A percentile compares a stretch with the other conserved stretches of the same genome.
These are phyloP conservation scores for Zeuzera pyrina DNA, from an alignment of 2,888 invertebrate genomes.

Conservation along the genomic window DNA sequence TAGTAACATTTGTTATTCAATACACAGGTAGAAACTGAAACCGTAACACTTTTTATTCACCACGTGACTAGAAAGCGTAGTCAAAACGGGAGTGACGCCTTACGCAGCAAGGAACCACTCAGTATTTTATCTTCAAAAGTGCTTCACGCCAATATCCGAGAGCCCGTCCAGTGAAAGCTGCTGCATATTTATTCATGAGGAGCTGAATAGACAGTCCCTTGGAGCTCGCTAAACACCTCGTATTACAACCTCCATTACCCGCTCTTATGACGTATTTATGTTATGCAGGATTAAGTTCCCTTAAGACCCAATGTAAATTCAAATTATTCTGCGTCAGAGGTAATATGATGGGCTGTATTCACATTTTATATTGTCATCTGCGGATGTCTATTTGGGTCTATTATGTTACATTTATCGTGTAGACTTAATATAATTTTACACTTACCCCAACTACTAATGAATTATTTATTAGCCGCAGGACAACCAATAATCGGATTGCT, in stretches of 20 bases:
- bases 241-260: slow-evolving; percentile 31
- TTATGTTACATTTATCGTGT: no score
- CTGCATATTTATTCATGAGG: slow-evolving; percentile 40
- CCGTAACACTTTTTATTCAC: slow-evolving; percentile 50
- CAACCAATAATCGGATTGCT: no score
- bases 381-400: no score
- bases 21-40: slow-evolving; percentile 35
- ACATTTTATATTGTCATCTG: neutral
- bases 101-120: slow-evolving; percentile 7
- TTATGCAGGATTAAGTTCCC: slow-evolving; percentile 26
- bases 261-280: slow-evolving; percentile 35
- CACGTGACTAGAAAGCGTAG: slow-evolving; percentile 44
- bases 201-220: slow-evolving; percentile 21
- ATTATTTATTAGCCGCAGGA: no score
- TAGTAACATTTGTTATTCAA: slow-evolving; percentile 38
- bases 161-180: slow-evolving; percentile 10
- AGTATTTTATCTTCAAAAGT: slow-evolving; percentile 10
- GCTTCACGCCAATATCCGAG: slow-evolving; percentile 15
- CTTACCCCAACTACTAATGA: no score
- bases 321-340: slow-evolving; percentile 18
- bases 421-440: no score
- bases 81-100: slow-evolving; percentile 24
- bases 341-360: slow-evolving; percentile 2
- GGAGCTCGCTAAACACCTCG: slow-evolving; percentile 34
- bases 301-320: slow-evolving; percentile 14